phyloP scores from a whole-genome alignment of 2,888 invertebrate genomes.

The Uropetala carovei region DNA sequence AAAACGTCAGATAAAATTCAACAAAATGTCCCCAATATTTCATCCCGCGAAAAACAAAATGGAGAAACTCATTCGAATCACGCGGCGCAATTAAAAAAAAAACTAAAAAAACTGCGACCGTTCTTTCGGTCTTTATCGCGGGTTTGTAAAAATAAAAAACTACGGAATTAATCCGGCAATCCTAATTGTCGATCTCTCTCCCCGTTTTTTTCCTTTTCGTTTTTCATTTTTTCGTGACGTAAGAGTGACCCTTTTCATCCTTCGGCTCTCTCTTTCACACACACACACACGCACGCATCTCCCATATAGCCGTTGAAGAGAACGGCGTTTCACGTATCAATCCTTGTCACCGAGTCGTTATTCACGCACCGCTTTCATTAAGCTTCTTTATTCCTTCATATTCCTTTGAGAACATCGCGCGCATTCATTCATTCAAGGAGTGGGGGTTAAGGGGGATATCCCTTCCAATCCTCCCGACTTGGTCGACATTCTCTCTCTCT shows the following conservation, averaged over 20 bases:
- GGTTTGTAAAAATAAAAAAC: no score
- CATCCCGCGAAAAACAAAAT: not conserved
- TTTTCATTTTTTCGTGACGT: no score
- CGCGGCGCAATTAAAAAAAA: no score
- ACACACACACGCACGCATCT: not conserved
- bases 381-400: conserved; percentile 19
- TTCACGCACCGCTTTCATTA: conserved; percentile 54
- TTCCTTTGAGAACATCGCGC: conserved; percentile 1
- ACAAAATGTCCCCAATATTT: not conserved
- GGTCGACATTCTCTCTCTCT: not conserved
- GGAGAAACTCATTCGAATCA: no score
- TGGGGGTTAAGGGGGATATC: not conserved
- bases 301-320: not conserved
- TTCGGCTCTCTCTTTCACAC: not conserved
- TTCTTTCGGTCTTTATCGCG: no score
- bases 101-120: no score
- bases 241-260: not conserved
- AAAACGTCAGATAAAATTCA: not conserved
- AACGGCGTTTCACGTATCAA: conserved; percentile 29
- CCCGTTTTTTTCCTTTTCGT: no score
- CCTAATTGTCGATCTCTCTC: no score
- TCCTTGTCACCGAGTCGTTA: conserved; percentile 32
- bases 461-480: not conserved
- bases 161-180: no score
- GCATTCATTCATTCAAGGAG: conserved; percentile 10